phyloP scores from a whole-genome alignment of 2,888 invertebrate species.

The Brachylomia viminalis region DNA sequence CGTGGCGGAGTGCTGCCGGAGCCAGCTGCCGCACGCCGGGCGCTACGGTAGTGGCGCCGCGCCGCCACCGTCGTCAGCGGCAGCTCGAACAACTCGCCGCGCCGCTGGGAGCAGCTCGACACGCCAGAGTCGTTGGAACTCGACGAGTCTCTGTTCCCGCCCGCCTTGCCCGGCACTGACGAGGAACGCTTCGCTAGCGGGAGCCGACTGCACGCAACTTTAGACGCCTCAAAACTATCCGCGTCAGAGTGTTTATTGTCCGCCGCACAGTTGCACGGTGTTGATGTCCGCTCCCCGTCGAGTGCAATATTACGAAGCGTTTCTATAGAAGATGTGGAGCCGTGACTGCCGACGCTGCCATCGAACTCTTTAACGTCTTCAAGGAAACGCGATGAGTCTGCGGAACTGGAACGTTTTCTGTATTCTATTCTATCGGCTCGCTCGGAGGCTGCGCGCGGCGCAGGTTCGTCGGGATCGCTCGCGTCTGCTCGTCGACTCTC shows the following conservation, averaged over 20 bases:
- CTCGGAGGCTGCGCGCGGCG: constrained; percentile 55
- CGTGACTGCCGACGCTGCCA: constrained; percentile 83
- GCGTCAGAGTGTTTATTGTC: constrained; percentile 83
- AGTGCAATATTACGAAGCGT: constrained; percentile 84
- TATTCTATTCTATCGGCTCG: constrained; percentile 72
- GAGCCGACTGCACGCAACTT: constrained; percentile 66
- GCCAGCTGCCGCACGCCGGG: constrained; percentile 90
- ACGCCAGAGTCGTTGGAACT: constrained; percentile 96
- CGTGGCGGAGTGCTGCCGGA: constrained; percentile 91
- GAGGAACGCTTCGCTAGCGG: constrained; percentile 71
- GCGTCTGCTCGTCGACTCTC: constrained; percentile 47
- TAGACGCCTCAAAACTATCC: constrained; percentile 84
- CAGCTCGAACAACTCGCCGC: constrained; percentile 89
- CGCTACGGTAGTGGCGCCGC: constrained; percentile 89
- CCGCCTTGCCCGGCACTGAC: constrained; percentile 92
- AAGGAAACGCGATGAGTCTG: constrained; percentile 93
- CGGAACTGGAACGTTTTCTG: constrained; percentile 93
- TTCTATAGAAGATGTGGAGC: constrained; percentile 87
- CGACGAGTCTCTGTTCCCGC: constrained; percentile 94
- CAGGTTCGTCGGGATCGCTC: constrained; percentile 45
- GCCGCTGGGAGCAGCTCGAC: constrained; percentile 92
- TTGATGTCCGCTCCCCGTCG: constrained; percentile 75
- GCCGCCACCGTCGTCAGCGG: constrained; percentile 90
- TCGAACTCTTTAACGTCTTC: constrained; percentile 91
- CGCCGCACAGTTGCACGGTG: constrained; percentile 80